Evolutionary conservation across 2,113 vertebrate species (phyloP).

Genomic region (Solea senegalensis): DNA sequence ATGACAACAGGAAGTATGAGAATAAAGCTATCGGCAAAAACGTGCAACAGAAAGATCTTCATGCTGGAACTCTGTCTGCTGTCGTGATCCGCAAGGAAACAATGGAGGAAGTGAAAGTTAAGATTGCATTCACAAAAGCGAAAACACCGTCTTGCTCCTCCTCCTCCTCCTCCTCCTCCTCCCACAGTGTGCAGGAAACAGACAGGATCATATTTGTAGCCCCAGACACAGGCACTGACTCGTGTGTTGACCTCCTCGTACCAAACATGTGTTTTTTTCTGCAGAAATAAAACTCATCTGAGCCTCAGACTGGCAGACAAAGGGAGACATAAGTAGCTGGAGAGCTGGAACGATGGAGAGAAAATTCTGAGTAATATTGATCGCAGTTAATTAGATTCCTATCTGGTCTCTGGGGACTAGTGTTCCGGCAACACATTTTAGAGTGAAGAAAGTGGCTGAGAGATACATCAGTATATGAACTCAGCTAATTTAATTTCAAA

Average conservation of each 20-base stretch:
- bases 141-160: not conserved
- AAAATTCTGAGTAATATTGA: constrained; percentile 82
- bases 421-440: constrained; percentile 79
- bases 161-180: not conserved
- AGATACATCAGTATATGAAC: constrained; percentile 81
- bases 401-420: constrained; percentile 77
- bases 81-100: not conserved
- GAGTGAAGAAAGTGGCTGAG: constrained; percentile 72
- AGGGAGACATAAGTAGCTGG: constrained; percentile 59
- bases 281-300: constrained; percentile 57
- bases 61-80: not conserved
- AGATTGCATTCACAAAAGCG: constrained; percentile 6
- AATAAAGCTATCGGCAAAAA: too few species aligned
- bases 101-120: not conserved
- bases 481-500: constrained; percentile 81
- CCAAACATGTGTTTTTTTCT: constrained; percentile 16
- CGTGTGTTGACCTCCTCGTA: constrained; percentile 36
- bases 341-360: constrained; percentile 73
- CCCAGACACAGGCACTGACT: constrained; percentile 18
- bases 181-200: constrained; percentile 6
- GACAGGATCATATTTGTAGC: constrained; percentile 1
- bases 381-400: constrained; percentile 84
- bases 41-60: too few species aligned
- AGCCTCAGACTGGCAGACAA: constrained; percentile 59
- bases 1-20: too few species aligned